These are phyloP conservation scores for Neosilurus mollespiculum DNA, from an alignment of 2,797 vertebrate species.

Conservation along the genomic window DNA sequence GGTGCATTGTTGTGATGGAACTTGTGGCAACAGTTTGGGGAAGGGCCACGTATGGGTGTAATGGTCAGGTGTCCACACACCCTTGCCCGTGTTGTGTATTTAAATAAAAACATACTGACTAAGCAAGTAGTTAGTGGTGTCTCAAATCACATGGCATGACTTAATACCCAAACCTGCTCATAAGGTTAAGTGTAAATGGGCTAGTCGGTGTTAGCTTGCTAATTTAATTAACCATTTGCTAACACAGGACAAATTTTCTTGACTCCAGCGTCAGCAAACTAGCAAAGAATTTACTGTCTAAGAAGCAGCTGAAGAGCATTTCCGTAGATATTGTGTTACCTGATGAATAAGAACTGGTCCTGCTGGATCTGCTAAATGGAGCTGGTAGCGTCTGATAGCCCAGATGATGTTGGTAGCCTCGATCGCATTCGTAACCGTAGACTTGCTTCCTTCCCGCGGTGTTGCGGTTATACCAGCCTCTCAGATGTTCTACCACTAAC, in stretches of 20 bases:
- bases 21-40: not conserved
- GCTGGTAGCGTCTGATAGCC: conserved; percentile 89
- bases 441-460: conserved; percentile 69
- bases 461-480: conserved; percentile 94
- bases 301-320: not conserved
- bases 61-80: not conserved
- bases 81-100: not conserved
- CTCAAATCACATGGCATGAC: too few species aligned
- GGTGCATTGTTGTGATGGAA: not conserved
- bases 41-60: not conserved
- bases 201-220: not conserved
- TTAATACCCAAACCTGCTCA: too few species aligned
- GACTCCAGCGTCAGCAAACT: not conserved
- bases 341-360: conserved; percentile 88
- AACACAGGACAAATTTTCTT: not conserved
- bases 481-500: conserved; percentile 91
- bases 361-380: conserved; percentile 85
- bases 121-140: not conserved
- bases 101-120: not conserved
- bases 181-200: not conserved
- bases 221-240: not conserved
- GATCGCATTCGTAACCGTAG: conserved; percentile 81
- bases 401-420: conserved; percentile 85
- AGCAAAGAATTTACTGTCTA: not conserved
- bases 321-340: conserved; percentile 67